phyloP scores from a whole-genome alignment of 1,140 invertebrate species.

The Amyelois transitella region DNA sequence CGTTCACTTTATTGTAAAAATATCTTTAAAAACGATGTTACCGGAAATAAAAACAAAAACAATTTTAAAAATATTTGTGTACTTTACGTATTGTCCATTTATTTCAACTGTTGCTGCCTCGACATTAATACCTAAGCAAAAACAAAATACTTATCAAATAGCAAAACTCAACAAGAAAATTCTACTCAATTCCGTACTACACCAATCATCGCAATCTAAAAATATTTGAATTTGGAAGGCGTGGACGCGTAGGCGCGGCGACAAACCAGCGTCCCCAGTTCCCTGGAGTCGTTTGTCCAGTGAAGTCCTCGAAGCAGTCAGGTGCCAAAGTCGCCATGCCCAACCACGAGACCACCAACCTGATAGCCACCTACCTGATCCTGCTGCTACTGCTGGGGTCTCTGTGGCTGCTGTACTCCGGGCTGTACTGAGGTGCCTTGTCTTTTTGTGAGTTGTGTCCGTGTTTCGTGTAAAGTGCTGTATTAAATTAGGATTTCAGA shows the following conservation, averaged over 20 bases:
- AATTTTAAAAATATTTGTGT: too few species aligned
- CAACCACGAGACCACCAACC: constrained; percentile 70
- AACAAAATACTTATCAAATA: background rate
- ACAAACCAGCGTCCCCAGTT: constrained; percentile 44
- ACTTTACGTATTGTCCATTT: too few species aligned
- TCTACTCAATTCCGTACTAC: background rate
- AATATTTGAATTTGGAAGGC: constrained; percentile 45
- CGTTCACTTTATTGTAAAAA: too few species aligned
- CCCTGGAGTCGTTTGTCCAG: constrained; percentile 52
- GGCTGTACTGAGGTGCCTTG: constrained; percentile 66
- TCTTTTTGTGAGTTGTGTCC: constrained; percentile 2
- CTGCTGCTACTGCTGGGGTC: constrained; percentile 71
- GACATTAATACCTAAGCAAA: too few species aligned
- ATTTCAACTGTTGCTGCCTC: too few species aligned
- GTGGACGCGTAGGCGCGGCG: constrained; percentile 43
- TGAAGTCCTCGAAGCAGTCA: constrained; percentile 35
- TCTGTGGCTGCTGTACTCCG: constrained; percentile 70
- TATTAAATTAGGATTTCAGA: background rate
- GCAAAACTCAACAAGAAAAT: background rate
- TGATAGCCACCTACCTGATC: constrained; percentile 72
- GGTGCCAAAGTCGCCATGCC: constrained; percentile 64
- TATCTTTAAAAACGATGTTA: too few species aligned
- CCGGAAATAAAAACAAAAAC: too few species aligned
- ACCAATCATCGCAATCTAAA: background rate
- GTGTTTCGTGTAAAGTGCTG: background rate